These are phyloP conservation scores for Ephialtes manifestator DNA, from an alignment of 2,888 invertebrate species.

Conservation along the genomic window DNA sequence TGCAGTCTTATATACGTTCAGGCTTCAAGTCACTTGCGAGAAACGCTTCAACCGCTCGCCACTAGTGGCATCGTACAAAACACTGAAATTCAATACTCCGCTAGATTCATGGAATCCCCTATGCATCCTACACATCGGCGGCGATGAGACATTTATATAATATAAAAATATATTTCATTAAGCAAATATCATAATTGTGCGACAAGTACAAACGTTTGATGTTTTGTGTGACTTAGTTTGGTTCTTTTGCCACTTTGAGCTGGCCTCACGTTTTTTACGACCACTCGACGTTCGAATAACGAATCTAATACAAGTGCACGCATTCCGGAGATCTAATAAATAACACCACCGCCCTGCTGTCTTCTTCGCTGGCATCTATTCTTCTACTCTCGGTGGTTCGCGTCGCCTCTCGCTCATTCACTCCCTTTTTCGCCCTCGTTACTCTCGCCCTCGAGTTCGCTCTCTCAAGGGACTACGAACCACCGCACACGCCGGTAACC, in stretches of 20 bases:
- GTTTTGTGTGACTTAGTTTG: not conserved
- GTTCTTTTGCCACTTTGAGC: constrained; percentile 5
- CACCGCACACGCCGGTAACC: constrained; percentile 22
- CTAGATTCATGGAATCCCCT: too few species aligned
- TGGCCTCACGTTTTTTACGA: constrained; percentile 39
- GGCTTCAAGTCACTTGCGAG: too few species aligned
- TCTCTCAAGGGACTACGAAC: constrained; percentile 57
- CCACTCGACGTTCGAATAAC: constrained; percentile 53
- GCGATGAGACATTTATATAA: too few species aligned
- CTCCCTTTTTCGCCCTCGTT: constrained; percentile 63
- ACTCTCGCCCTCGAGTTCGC: constrained; percentile 58
- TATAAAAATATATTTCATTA: not conserved
- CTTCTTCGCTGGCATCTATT: constrained; percentile 38
- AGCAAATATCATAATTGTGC: not conserved
- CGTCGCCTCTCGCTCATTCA: constrained; percentile 54
- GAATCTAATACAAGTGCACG: constrained; percentile 50
- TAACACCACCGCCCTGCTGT: constrained; percentile 54
- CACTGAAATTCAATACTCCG: too few species aligned
- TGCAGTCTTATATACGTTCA: too few species aligned
- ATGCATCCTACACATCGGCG: too few species aligned
- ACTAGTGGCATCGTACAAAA: too few species aligned
- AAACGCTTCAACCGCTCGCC: too few species aligned
- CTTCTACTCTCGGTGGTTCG: constrained; percentile 59
- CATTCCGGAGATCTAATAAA: constrained; percentile 69
- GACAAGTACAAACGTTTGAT: not conserved